Evolutionary conservation across 2,113 vertebrate genomes (phyloP).

Genomic region (Stigmatopora argus): DNA sequence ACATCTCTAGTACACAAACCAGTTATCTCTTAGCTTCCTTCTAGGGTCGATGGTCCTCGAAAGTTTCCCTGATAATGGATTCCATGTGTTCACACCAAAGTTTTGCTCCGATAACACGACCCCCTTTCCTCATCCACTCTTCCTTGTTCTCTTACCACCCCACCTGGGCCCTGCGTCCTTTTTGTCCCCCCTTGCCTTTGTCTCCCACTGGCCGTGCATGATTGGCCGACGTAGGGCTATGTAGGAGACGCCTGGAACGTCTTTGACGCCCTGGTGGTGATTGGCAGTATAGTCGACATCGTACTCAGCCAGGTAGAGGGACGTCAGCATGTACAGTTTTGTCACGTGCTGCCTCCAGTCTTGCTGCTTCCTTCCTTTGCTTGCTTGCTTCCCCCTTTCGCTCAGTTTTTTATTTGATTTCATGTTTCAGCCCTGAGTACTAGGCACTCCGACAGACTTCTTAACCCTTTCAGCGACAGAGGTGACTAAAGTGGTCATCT

Average conservation of each 20-base stretch:
- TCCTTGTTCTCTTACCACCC: constrained; percentile 6
- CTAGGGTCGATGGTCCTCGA: constrained; percentile 1
- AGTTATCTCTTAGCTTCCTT: background rate
- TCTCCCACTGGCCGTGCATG: constrained; percentile 69
- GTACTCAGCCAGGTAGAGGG: constrained; percentile 95
- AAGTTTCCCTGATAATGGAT: background rate
- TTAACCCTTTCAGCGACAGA: too few species aligned
- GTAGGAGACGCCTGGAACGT: constrained; percentile 98
- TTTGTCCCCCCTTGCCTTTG: constrained; percentile 11
- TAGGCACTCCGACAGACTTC: too few species aligned
- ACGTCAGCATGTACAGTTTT: constrained; percentile 74
- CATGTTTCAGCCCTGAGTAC: background rate
- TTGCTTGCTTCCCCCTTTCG: constrained; percentile 24
- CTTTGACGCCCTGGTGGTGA: constrained; percentile 99
- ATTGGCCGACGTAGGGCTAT: constrained; percentile 87
- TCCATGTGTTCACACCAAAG: background rate
- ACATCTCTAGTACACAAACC: background rate
- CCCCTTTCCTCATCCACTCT: constrained; percentile 15
- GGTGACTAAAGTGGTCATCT: too few species aligned
- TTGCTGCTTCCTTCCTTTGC: constrained; percentile 20
- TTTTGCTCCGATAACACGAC: constrained; percentile 2
- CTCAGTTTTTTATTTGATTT: constrained; percentile 11
- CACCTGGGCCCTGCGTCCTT: constrained; percentile 16
- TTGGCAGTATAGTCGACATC: constrained; percentile 99
- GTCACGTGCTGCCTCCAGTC: constrained; percentile 36